A percentile compares a stretch with the other conserved stretches of the same genome.
Evolutionary conservation across 2,888 invertebrate species (phyloP).

Genomic region (Drosophila lutescens): DNA sequence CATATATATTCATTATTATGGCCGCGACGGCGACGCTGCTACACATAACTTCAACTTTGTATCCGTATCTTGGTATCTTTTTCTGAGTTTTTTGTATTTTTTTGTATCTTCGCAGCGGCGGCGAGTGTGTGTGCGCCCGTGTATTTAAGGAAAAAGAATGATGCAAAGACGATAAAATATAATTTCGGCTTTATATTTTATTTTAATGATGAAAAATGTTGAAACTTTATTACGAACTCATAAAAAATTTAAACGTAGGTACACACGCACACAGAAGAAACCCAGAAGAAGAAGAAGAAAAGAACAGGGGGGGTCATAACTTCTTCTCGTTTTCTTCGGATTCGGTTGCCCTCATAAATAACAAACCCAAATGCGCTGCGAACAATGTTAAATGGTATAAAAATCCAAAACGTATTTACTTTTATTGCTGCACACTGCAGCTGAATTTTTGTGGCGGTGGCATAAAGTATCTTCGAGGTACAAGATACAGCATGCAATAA

Average conservation of each 20-base stretch:
- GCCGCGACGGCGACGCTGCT: constrained; percentile 65
- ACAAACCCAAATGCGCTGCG: constrained; percentile 54
- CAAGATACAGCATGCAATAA: constrained; percentile 52
- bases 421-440: constrained; percentile 75
- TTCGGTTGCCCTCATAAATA: constrained; percentile 66
- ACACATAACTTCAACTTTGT: constrained; percentile 79
- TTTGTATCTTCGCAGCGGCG: constrained; percentile 11
- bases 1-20: constrained; percentile 80
- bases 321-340: constrained; percentile 36
- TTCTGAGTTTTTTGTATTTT: constrained; percentile 9
- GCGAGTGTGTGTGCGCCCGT: constrained; percentile 43
- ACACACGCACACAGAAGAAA: constrained; percentile 38
- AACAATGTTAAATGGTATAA: constrained; percentile 74
- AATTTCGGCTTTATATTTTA: constrained; percentile 83
- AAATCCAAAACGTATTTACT: constrained; percentile 68
- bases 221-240: constrained; percentile 82
- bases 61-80: constrained; percentile 75
- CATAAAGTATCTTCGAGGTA: constrained; percentile 64
- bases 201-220: constrained; percentile 84
- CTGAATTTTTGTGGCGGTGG: constrained; percentile 42
- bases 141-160: constrained; percentile 79
- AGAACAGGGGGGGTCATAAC: constrained; percentile 27
- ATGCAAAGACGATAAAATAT: constrained; percentile 83
- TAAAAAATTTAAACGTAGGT: constrained; percentile 78
- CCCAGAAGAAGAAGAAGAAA: constrained; percentile 1